Evolutionary conservation across 1,140 invertebrate species (phyloP), one percentile per base, ranked within the genome.

Genomic region (Scaptomyza hsui): DNA sequence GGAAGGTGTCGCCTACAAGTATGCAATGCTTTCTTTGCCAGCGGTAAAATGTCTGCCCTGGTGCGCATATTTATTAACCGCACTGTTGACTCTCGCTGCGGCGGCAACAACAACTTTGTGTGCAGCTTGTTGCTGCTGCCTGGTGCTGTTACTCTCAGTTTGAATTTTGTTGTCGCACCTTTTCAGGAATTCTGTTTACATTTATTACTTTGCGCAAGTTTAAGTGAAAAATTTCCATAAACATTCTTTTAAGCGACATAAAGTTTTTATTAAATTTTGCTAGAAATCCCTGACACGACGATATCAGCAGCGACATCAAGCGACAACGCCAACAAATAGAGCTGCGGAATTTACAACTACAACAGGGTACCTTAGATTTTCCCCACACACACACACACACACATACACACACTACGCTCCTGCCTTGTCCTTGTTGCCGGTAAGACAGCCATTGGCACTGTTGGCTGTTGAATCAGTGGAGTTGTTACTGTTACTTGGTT

Each of bases 181-280:
- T 89, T 79, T 81, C 86, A 88, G 79, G 86, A 89, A 89, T 89
- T 89, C 86, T 89, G 86, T 88, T 89, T 88, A 89, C 86, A 89
- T 89, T 89, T 89, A 89, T 89, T 89, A 89, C 86, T 89, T 89
- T 89, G 86, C 81, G 78, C 81, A 89, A 89, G 81, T 89, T 89
- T 90, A 89, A 89, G 86, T 89, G 86, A 89, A 89, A 89, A 89
- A 89, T 89, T 89, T 89, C 86, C 88, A 89, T 89, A 89, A 89
- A 89, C 86, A 89, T 89, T 89, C 86, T 89, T 89, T 89, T 90
- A 89, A 89, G 81, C 81, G 78, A 89, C 86, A 89, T 89, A 89
- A 89, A 89, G 86, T 89, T 89, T 89, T 88, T 89, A 89, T 89
- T 89, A 89, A 89, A 89, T 89, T 89, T 89, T 89, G 78, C 82